These are phyloP conservation scores for Tachystola acroxantha DNA, from an alignment of 2,888 invertebrate genomes.

Conservation along the genomic window DNA sequence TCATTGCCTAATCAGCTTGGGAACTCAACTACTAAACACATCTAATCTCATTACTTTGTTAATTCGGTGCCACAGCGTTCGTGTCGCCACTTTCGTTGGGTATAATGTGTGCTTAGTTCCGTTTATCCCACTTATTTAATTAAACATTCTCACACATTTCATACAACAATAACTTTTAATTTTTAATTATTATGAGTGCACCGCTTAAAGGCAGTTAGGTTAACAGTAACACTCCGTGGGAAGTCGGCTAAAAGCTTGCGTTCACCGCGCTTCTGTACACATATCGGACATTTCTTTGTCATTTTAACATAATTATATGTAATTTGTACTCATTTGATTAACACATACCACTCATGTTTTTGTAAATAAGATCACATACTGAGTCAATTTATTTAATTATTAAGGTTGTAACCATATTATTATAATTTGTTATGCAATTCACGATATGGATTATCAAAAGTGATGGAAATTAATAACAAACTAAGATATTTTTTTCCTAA, in stretches of 20 bases:
- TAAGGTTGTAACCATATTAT: no score
- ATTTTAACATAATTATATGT: background rate
- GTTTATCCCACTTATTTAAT: slow-evolving; percentile 71
- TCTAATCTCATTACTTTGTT: slow-evolving; percentile 33
- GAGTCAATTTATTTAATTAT: no score
- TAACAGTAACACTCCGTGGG: slow-evolving; percentile 71
- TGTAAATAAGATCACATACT: no score
- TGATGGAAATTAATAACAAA: no score
- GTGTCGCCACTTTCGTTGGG: slow-evolving; percentile 58
- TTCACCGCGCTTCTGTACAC: slow-evolving; percentile 26
- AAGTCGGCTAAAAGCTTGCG: slow-evolving; percentile 60
- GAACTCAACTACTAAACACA: slow-evolving; percentile 39
- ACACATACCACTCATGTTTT: no score
- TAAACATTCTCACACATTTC: slow-evolving; percentile 75
- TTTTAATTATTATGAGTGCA: slow-evolving; percentile 70
- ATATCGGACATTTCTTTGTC: slow-evolving; percentile 14
- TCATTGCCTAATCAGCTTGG: slow-evolving; percentile 42
- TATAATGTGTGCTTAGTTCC: slow-evolving; percentile 46
- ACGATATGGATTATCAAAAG: no score
- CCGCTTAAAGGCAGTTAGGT: slow-evolving; percentile 69
- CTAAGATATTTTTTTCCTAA: no score
- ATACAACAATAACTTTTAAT: slow-evolving; percentile 73
- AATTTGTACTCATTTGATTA: no score
- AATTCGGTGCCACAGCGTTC: slow-evolving; percentile 28
- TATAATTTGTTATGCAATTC: no score